Percentiles rank a stretch among this genome's conserved stretches.
phyloP scores from a whole-genome alignment of 2,797 vertebrate species.

The Chelmon rostratus region DNA sequence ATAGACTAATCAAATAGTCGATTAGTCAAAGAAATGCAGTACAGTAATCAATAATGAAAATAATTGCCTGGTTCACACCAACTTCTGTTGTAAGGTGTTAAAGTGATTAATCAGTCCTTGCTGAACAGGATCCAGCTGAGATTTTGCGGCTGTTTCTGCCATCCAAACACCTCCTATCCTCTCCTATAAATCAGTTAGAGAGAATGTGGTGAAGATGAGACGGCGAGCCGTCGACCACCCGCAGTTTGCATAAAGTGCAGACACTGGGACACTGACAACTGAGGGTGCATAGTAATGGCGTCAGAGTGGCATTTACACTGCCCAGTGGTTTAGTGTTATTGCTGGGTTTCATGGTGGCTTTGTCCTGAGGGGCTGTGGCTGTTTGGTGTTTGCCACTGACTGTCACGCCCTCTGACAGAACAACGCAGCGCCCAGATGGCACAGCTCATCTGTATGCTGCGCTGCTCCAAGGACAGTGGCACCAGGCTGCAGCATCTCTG shows the following conservation, averaged over 20 bases:
- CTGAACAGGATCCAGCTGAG: neutral
- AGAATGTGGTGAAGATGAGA: neutral
- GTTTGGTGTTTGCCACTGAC: slow-evolving; percentile 35
- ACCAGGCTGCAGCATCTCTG: slow-evolving; percentile 36
- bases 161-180: slow-evolving; percentile 2
- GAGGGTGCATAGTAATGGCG: slow-evolving; percentile 36
- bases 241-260: slow-evolving; percentile 47
- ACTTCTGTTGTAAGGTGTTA: neutral
- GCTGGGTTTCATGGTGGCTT: slow-evolving; percentile 32
- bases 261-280: slow-evolving; percentile 18
- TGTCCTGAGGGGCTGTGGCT: slow-evolving; percentile 44
- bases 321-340: slow-evolving; percentile 30
- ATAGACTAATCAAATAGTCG: too few relatives aligned
- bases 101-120: neutral
- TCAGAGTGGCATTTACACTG: slow-evolving; percentile 40
- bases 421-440: slow-evolving; percentile 63
- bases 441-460: slow-evolving; percentile 66
- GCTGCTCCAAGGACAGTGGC: slow-evolving; percentile 54
- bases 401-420: slow-evolving; percentile 60
- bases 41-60: too few relatives aligned
- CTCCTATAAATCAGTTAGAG: neutral
- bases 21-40: too few relatives aligned
- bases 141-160: neutral
- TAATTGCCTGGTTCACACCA: too few relatives aligned
- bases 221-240: slow-evolving; percentile 5